Conservation (phyloP, 30 jellyfish, hydroid and myxozoan genomes). For the Chironex yamaguchii region DNA sequence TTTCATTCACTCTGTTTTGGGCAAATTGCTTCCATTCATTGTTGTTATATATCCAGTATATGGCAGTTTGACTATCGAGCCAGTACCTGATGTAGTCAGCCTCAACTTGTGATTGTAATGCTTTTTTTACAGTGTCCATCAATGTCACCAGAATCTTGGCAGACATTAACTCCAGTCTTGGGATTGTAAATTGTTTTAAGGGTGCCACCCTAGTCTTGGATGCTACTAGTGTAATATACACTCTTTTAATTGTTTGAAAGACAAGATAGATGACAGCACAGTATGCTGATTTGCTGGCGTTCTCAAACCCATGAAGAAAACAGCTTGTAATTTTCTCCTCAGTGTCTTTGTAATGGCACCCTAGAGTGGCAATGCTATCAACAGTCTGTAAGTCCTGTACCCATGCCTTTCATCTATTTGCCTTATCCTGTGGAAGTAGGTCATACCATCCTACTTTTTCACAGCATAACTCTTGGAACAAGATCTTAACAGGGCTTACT, state of each 20-base stretch:
- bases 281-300: too few species aligned
- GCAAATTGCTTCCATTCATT: conserved; percentile 46
- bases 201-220: conserved; percentile 59
- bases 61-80: conserved; percentile 18
- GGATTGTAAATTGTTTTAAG: conserved; percentile 23
- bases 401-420: conserved; percentile 32
- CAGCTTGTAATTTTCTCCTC: neutral
- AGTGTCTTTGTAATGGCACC: neutral
- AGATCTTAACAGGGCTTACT: conserved; percentile 51
- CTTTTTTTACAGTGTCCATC: conserved; percentile 49
- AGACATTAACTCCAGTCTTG: conserved; percentile 48
- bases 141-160: conserved; percentile 1
- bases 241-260: conserved; percentile 16
- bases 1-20: conserved; percentile 57
- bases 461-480: conserved; percentile 45
- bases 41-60: conserved; percentile 27
- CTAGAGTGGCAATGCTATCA: conserved; percentile 1
- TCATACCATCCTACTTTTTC: conserved; percentile 52
- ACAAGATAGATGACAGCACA: conserved; percentile 13
- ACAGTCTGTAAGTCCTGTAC: neutral
- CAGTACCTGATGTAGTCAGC: neutral
- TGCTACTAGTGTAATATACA: neutral
- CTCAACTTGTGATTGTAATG: conserved; percentile 41
- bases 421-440: conserved; percentile 36
- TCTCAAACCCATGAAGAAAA: conserved; percentile 40